phyloP scores from a whole-genome alignment of 2,797 vertebrate species.

The Chaunax sp. region DNA sequence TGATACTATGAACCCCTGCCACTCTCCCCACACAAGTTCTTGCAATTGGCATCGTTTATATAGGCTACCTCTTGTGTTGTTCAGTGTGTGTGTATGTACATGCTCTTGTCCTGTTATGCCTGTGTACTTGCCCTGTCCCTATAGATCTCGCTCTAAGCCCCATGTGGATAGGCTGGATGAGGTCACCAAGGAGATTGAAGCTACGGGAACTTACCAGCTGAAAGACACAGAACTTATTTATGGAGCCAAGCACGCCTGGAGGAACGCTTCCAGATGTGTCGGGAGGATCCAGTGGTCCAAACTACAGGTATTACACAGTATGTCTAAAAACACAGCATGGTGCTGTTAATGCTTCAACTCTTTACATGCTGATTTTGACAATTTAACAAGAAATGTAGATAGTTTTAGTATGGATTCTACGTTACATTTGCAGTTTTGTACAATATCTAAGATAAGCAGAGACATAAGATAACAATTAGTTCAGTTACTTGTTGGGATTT shows the following conservation, averaged over 20 bases:
- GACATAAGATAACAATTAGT: too few species aligned
- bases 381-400: not conserved
- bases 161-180: conserved; percentile 94
- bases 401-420: too few species aligned
- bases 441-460: too few species aligned
- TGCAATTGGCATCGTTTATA: too few species aligned
- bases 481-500: not conserved
- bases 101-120: not conserved
- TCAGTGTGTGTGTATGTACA: not conserved
- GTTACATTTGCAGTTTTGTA: not conserved
- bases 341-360: not conserved
- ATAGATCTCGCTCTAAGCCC: conserved; percentile 93
- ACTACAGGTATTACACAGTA: conserved; percentile 86
- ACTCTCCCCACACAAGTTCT: too few species aligned
- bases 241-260: conserved; percentile 97
- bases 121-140: not conserved
- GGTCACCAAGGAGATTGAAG: conserved; percentile 93
- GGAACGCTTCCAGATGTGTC: conserved; percentile 95
- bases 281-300: conserved; percentile 99
- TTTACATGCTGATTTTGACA: not conserved
- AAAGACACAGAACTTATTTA: conserved; percentile 97
- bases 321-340: not conserved
- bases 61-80: too few species aligned
- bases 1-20: too few species aligned
- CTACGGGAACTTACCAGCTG: conserved; percentile 92